A percentile compares a stretch with the other conserved stretches of the same genome.
phyloP scores from a whole-genome alignment of 35 echinoderm and acorn worm genomes.

The Ophiothrix spiculata region DNA sequence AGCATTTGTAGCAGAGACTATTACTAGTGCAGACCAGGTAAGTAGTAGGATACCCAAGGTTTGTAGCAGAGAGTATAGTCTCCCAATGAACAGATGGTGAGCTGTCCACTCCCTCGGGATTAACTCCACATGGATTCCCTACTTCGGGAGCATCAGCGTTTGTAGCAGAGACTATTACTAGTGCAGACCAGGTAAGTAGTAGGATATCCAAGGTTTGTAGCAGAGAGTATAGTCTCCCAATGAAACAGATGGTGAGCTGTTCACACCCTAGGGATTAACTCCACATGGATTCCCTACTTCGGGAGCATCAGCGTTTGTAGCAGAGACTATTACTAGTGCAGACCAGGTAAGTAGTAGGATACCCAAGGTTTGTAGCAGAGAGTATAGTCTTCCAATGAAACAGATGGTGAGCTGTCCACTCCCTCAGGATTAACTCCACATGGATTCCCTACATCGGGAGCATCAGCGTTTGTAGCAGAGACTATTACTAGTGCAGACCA shows the following conservation, averaged over 20 bases:
- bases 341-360: neutral
- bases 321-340: neutral
- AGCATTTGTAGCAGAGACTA: slow-evolving; percentile 6
- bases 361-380: too few species aligned
- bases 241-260: slow-evolving; percentile 18
- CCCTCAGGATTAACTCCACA: slow-evolving; percentile 10
- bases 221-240: slow-evolving; percentile 11
- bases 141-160: slow-evolving; percentile 7
- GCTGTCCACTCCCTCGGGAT: neutral
- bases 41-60: too few species aligned
- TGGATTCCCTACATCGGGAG: slow-evolving; percentile 13
- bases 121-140: slow-evolving; percentile 20
- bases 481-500: neutral
- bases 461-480: slow-evolving; percentile 5
- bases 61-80: too few species aligned
- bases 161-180: neutral
- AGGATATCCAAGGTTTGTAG: too few species aligned
- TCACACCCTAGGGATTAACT: neutral
- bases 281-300: slow-evolving; percentile 20
- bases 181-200: neutral
- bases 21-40: neutral
- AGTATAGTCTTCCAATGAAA: slow-evolving; percentile 13
- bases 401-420: slow-evolving; percentile 15
- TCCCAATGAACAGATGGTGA: too few species aligned
- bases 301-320: slow-evolving; percentile 4